These are phyloP conservation scores for Hyposmocoma kahamanoa DNA, from an alignment of 1,140 invertebrate genomes.

Conservation along the genomic window DNA sequence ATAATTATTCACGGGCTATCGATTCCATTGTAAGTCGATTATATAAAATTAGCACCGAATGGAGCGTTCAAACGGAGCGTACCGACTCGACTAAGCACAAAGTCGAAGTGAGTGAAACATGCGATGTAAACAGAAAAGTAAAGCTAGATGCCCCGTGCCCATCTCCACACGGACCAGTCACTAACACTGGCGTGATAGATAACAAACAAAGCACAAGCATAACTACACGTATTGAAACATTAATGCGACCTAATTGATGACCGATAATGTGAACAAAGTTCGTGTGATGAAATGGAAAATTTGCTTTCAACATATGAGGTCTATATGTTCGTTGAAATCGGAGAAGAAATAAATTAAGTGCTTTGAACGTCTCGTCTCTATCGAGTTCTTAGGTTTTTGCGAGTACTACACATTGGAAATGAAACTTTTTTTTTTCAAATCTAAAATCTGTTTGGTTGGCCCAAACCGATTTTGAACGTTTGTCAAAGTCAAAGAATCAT, in stretches of 20 bases:
- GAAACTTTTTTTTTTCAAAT: too few relatives aligned
- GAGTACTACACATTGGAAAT: too few relatives aligned
- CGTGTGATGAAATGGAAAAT: conserved; percentile 6
- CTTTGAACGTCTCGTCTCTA: too few relatives aligned
- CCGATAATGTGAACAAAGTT: conserved; percentile 28
- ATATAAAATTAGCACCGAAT: not conserved
- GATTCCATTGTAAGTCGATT: not conserved
- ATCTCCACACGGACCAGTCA: too few relatives aligned
- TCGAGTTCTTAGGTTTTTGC: too few relatives aligned
- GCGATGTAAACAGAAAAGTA: not conserved
- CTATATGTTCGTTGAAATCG: too few relatives aligned
- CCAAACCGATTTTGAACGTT: too few relatives aligned
- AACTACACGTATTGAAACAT: conserved; percentile 32
- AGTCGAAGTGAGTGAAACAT: not conserved
- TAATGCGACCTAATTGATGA: conserved; percentile 43
- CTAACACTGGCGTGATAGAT: conserved; percentile 34
- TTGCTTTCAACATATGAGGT: not conserved
- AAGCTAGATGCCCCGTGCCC: not conserved
- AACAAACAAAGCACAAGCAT: conserved; percentile 26
- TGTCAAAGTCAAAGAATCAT: too few relatives aligned
- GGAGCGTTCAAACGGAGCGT: not conserved
- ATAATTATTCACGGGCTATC: too few relatives aligned
- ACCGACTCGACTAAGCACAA: not conserved
- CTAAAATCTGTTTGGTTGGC: too few relatives aligned
- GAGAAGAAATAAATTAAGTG: too few relatives aligned